phyloP scores from a whole-genome alignment of 2,888 invertebrate genomes.

The Hecatera dysodea region DNA sequence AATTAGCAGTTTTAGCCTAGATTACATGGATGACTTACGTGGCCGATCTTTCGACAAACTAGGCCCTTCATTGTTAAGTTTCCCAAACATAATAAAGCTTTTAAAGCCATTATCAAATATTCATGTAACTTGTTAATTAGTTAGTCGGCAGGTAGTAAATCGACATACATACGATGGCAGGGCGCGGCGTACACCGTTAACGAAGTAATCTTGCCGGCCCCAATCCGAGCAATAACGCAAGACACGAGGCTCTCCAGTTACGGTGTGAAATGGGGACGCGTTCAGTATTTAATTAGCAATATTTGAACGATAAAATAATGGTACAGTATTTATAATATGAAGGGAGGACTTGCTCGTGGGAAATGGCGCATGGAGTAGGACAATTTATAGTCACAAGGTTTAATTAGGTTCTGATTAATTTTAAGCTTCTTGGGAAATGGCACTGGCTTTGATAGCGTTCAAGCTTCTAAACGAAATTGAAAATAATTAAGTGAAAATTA shows the following conservation, averaged over 20 bases:
- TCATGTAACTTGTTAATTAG: slow-evolving; percentile 49
- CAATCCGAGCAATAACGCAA: slow-evolving; percentile 61
- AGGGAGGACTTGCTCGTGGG: neutral
- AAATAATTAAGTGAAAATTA: neutral
- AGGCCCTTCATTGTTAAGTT: slow-evolving; percentile 27
- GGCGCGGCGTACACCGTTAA: slow-evolving; percentile 71
- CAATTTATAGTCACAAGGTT: slow-evolving; percentile 22
- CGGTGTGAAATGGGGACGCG: slow-evolving; percentile 56
- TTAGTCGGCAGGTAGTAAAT: slow-evolving; percentile 47
- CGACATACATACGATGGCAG: slow-evolving; percentile 46
- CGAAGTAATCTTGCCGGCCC: slow-evolving; percentile 66
- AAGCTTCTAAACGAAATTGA: neutral
- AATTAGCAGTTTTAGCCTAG: slow-evolving; percentile 5
- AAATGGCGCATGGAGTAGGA: slow-evolving; percentile 4
- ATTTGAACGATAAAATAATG: slow-evolving; percentile 48
- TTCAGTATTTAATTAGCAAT: slow-evolving; percentile 54
- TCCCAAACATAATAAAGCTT: slow-evolving; percentile 50
- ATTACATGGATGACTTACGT: neutral
- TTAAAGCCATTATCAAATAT: slow-evolving; percentile 57
- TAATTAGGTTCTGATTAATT: slow-evolving; percentile 26
- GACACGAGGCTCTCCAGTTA: slow-evolving; percentile 57
- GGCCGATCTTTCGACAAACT: slow-evolving; percentile 5
- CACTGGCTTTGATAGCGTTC: neutral
- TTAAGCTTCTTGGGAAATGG: slow-evolving; percentile 8
- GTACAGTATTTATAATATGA: slow-evolving; percentile 19